Evolutionary conservation across 2,888 invertebrate genomes (phyloP), one percentile per base, ranked within the genome.

Genomic region (Eustalomyia histrio): DNA sequence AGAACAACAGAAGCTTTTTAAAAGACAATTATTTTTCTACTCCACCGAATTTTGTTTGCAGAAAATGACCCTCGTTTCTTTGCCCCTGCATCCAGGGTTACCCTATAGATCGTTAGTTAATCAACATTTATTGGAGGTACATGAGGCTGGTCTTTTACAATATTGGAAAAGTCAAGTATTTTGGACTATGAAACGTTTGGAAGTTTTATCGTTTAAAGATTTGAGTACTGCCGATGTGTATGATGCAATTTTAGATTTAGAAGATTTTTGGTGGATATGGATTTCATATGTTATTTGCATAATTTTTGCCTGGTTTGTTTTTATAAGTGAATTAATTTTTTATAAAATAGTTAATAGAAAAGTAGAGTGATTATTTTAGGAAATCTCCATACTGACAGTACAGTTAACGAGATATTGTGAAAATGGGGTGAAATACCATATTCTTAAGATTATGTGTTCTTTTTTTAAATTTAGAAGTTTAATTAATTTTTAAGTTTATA

Each of bases 221-320:
- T 10, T 64, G 2, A 76, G 71, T 50, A 35, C 58, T 1, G 53
- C 53, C 9, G 12, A 76, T n/a, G 17, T 10, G 0, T 52, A 24
- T 50, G 43, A 29, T 17, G 52, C 39, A 7, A 50, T 68, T 3
- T 60, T 79, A 7, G n/a, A 64, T 10, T n/a, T 69, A 24, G 10
- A 33, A 9, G 76, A 82, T 50, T 18, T 79, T 10, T 52, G 39
- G 52, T 73, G 65, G 76, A 72, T 82, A 18, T 67, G 82, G 68
- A 7, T 64, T 17, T 55, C n/a, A 2, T 78, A 52, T 39, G 12
- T 39, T 6, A 10, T 1, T 1, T 52, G 33, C 10, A 10, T 79
- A 16, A 0, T 47, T 0, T 0, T 69, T 14, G 8, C 47, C 0
- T 9, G 64, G 16, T 2, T 29, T 1, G 21, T 67, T 7, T 52